phyloP scores from a whole-genome alignment of 2,113 vertebrate genomes.

The Odontophorus gujanensis region DNA sequence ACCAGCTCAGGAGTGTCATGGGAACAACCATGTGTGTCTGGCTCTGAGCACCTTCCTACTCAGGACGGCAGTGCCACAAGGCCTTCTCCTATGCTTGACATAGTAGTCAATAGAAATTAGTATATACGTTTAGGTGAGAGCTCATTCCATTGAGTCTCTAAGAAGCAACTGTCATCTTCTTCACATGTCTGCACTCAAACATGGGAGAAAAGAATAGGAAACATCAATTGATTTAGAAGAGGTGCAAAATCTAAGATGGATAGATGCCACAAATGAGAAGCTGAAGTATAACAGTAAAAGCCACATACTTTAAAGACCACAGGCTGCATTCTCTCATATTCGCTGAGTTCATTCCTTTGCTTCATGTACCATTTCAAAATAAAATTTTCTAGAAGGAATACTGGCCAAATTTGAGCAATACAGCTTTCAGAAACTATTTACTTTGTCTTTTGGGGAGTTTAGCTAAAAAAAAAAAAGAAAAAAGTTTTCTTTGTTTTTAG shows the following conservation, averaged over 20 bases:
- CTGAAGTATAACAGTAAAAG: not conserved
- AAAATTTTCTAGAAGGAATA: not conserved
- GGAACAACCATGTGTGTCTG: not conserved
- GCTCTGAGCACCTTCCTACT: not conserved
- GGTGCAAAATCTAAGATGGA: not conserved
- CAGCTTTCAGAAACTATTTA: not conserved
- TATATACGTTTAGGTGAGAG: not conserved
- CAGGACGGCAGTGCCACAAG: not conserved
- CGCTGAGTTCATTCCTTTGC: not conserved
- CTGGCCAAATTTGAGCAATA: not conserved
- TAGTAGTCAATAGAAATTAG: not conserved
- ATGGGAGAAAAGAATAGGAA: not conserved
- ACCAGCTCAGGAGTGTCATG: not conserved
- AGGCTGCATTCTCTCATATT: not conserved
- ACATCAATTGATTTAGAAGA: accelerated
- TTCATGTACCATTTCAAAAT: not conserved
- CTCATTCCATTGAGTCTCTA: not conserved
- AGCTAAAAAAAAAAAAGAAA: not conserved
- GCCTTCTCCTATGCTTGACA: not conserved
- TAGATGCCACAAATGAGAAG: not conserved
- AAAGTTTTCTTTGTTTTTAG: not conserved
- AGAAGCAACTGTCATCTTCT: not conserved
- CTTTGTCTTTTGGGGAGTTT: not conserved
- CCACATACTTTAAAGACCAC: not conserved
- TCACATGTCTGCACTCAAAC: not conserved